Percentiles rank a stretch among this genome's conserved stretches.
These are phyloP conservation scores for Marmota monax DNA, from an alignment of 2,113 vertebrate species.

Conservation along the genomic window DNA sequence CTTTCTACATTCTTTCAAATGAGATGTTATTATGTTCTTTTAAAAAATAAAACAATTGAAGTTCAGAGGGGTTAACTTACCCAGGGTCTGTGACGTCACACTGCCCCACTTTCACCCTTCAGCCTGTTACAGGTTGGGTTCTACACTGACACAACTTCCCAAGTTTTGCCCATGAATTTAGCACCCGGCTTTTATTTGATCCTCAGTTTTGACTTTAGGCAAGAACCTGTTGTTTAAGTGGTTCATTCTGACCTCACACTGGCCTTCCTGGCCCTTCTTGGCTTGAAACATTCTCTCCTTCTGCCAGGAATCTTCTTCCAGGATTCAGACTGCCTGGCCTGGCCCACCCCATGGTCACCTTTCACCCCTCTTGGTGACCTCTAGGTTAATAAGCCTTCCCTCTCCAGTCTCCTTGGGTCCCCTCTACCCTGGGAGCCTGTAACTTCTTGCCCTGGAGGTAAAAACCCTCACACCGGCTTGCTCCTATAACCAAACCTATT, in stretches of 20 bases:
- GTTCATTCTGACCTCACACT: not conserved
- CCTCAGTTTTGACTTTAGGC: not conserved
- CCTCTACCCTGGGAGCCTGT: not conserved
- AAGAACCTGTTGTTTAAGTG: not conserved
- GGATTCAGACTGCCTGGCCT: not conserved
- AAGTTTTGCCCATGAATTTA: not conserved
- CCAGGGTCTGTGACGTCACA: not conserved
- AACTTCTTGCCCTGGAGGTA: not conserved
- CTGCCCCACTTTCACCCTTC: not conserved
- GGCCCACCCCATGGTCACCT: not conserved
- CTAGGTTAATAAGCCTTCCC: not conserved
- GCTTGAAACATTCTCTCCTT: not conserved
- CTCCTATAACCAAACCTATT: not conserved
- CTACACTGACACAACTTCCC: not conserved
- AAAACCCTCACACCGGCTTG: not conserved
- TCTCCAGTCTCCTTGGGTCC: not conserved
- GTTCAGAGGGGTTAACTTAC: not conserved
- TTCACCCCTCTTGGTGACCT: not conserved
- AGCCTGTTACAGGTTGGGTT: not conserved
- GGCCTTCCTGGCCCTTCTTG: not conserved
- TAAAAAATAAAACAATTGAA: not conserved
- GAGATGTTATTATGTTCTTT: not conserved
- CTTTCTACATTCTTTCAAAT: not conserved
- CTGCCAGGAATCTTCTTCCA: not conserved
- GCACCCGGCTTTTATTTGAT: not conserved